Conservation (phyloP, 2,113 vertebrate genomes). For the Muntiacus muntjak region DNA sequence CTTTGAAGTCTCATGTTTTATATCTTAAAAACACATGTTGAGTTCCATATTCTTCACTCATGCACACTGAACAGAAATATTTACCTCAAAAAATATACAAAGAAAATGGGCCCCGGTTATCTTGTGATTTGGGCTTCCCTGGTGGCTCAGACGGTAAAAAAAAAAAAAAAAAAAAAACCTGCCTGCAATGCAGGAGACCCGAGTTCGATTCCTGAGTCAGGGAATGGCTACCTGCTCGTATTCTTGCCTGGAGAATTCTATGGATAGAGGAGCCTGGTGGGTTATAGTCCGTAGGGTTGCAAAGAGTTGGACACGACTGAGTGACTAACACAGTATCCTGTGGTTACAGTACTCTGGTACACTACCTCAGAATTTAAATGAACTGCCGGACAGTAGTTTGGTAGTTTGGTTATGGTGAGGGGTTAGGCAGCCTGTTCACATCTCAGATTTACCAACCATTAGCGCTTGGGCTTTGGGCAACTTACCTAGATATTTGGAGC, state of each 20-base stretch:
- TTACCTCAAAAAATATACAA: background rate
- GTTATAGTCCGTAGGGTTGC: background rate
- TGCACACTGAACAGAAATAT: background rate
- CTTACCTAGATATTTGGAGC: background rate
- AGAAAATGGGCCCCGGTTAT: background rate
- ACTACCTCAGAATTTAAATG: background rate
- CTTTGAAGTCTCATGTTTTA: background rate
- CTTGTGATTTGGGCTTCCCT: background rate
- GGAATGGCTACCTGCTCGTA: background rate
- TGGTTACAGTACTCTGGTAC: background rate
- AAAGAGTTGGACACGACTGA: background rate
- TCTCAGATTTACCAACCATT: background rate
- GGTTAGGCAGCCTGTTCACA: background rate
- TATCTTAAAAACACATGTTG: background rate
- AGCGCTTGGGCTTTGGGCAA: background rate
- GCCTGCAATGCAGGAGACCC: background rate
- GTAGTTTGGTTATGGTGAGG: background rate
- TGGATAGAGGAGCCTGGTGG: background rate
- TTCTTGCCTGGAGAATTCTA: background rate
- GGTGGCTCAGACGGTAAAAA: background rate
- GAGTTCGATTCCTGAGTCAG: background rate
- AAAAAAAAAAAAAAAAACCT: background rate
- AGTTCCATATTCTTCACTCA: background rate
- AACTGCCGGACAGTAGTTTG: background rate
- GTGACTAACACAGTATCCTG: background rate